These are phyloP conservation scores for Hippoglossus stenolepis DNA, from an alignment of 2,113 vertebrate species.

Conservation along the genomic window DNA sequence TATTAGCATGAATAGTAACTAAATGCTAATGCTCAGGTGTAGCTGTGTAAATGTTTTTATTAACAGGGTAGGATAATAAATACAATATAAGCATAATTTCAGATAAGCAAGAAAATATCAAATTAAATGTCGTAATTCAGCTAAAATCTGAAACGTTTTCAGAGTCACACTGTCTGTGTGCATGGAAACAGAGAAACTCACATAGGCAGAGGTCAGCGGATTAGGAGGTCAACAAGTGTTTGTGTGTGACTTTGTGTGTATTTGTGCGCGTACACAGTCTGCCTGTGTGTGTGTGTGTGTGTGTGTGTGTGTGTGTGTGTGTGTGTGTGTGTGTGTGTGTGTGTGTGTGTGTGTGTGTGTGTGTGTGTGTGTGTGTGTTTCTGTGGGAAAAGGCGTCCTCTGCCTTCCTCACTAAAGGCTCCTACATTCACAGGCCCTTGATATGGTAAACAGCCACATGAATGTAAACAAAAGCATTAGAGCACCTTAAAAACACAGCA, in stretches of 20 bases:
- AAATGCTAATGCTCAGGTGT: too few species aligned
- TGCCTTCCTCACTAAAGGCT: constrained; percentile 56
- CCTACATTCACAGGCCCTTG: constrained; percentile 75
- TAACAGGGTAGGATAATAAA: too few species aligned
- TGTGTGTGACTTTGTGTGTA: constrained; percentile 47
- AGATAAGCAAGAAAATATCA: not conserved
- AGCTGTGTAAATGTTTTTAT: too few species aligned
- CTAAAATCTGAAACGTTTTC: not conserved
- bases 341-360: constrained; percentile 41
- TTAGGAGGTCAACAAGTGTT: constrained; percentile 65
- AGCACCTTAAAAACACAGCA: constrained; percentile 67
- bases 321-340: constrained; percentile 63
- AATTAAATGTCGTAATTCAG: not conserved
- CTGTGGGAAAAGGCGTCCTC: constrained; percentile 71
- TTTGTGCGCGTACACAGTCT: not conserved
- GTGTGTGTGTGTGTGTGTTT: constrained; percentile 42
- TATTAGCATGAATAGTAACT: too few species aligned
- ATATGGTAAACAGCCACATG: constrained; percentile 80
- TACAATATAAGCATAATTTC: too few species aligned
- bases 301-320: constrained; percentile 32
- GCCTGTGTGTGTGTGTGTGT: constrained; percentile 57
- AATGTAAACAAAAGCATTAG: constrained; percentile 77
- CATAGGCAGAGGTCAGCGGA: constrained; percentile 50
- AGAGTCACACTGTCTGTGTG: not conserved
- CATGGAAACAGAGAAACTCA: constrained; percentile 7